Evolutionary conservation across 2,113 vertebrate species (phyloP).

Genomic region (Cariama cristata): DNA sequence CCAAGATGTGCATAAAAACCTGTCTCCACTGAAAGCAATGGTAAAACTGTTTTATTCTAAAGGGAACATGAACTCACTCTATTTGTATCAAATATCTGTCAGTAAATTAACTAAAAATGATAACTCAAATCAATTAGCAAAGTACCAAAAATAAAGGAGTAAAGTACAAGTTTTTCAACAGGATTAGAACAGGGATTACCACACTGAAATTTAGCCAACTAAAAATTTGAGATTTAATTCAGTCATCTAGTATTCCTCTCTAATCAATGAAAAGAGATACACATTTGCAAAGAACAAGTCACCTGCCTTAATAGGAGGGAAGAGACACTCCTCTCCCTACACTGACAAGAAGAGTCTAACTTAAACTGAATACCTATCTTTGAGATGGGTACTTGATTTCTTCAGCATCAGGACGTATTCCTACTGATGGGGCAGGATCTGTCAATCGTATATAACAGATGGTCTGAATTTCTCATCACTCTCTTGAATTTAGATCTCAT

Average conservation of each 20-base stretch:
- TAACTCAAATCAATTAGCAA: background rate
- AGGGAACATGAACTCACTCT: background rate
- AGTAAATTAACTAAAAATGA: background rate
- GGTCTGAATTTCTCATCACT: background rate
- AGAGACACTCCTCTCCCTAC: background rate
- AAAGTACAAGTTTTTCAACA: background rate
- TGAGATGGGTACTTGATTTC: background rate
- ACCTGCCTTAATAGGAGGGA: background rate
- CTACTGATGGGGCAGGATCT: background rate
- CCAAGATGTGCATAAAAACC: background rate
- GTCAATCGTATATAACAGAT: rapidly evolving
- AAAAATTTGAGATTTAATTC: background rate
- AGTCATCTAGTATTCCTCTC: background rate
- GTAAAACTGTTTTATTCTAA: background rate
- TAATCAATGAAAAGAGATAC: background rate
- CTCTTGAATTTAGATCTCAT: background rate
- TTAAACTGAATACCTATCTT: background rate
- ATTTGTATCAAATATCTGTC: background rate
- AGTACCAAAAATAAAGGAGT: background rate
- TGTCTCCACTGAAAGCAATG: background rate
- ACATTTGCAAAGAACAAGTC: background rate
- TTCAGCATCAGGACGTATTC: background rate
- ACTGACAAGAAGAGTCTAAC: background rate
- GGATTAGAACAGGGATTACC: background rate
- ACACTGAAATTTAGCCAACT: background rate